Evolutionary conservation across 2,113 vertebrate genomes (phyloP), one percentile per base, ranked within the genome.

Genomic region (Spea bombifrons): DNA sequence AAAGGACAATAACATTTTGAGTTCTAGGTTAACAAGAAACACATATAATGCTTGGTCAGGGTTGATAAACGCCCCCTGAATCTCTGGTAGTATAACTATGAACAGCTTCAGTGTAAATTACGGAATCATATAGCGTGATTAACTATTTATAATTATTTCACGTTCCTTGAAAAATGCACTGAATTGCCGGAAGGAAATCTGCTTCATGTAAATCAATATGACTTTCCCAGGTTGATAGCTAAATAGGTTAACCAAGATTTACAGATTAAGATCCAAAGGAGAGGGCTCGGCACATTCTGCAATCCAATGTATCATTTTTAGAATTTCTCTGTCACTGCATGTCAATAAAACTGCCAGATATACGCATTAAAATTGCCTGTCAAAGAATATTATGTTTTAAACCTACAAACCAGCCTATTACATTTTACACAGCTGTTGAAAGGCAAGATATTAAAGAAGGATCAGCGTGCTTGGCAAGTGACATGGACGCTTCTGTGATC

Each of bases 291-390:
- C 77, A 79, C 43, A 67, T 50, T 71, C 71, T 79, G 63, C 73
- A 79, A 79, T 72, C 77, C 77, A 73, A 73, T 79, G 77, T 79
- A 79, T 79, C 77, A 79, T 79, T 79, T 78, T 79, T 66, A 67
- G 70, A 79, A 79, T 66, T 79, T 79, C 77, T 79, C 77, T 73
- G 77, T 79, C 77, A 73, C 70, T 48, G 70, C 16, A 70, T 79
- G 70, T 79, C 77, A 79, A 79, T 79, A 79, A 79, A 79, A 79
- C 71, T 73, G 77, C 77, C 77, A 79, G 70, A 73, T 79, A 70
- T 66, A 79, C 73, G 77, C 77, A 79, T 53, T 79, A 79, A 79
- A 73, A 79, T 79, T 79, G 70, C 73, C 77, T 79, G 71, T 79
- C 77, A 79, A 66, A 67, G 67, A 79, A 73, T 73, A 73, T 79